A percentile compares a stretch with the other conserved stretches of the same genome.
Conservation (phyloP, 2,797 vertebrate genomes). For the Crenuchus spilurus region DNA sequence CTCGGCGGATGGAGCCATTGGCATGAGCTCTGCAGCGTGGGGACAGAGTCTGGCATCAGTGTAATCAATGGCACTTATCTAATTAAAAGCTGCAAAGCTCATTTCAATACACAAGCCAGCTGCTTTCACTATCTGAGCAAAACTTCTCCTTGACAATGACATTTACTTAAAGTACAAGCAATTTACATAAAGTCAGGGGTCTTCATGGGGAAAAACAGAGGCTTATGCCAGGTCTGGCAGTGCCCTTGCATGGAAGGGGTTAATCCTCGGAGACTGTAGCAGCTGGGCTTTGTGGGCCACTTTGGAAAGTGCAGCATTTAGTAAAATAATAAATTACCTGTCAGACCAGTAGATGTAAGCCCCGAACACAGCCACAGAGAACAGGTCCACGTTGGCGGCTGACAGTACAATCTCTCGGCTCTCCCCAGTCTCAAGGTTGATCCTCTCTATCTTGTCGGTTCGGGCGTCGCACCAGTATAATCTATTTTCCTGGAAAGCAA, state of each 20-base stretch:
- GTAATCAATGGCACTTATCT: conserved; percentile 70
- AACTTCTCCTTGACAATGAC: conserved; percentile 57
- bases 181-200: conserved; percentile 64
- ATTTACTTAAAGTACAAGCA: conserved; percentile 55
- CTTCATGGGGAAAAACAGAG: conserved; percentile 59
- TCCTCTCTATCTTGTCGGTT: conserved; percentile 98
- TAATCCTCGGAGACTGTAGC: conserved; percentile 80
- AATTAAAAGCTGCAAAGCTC: conserved; percentile 71
- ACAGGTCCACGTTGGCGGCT: conserved; percentile 96
- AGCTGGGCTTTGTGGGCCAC: conserved; percentile 74
- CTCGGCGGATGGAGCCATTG: conserved; percentile 94
- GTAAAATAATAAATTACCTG: conserved; percentile 98
- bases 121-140: conserved; percentile 60
- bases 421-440: conserved; percentile 97
- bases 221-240: conserved; percentile 56
- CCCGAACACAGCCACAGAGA: conserved; percentile 96
- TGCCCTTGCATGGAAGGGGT: conserved; percentile 75
- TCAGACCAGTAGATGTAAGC: conserved; percentile 99
- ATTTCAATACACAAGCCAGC: conserved; percentile 68
- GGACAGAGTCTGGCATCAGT: conserved; percentile 64
- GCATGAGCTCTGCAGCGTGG: conserved; percentile 87
- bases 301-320: conserved; percentile 80
- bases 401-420: conserved; percentile 95
- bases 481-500: conserved; percentile 94
- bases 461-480: conserved; percentile 99